phyloP scores from a whole-genome alignment of 2,888 invertebrate species.

The Lithophane socia region DNA sequence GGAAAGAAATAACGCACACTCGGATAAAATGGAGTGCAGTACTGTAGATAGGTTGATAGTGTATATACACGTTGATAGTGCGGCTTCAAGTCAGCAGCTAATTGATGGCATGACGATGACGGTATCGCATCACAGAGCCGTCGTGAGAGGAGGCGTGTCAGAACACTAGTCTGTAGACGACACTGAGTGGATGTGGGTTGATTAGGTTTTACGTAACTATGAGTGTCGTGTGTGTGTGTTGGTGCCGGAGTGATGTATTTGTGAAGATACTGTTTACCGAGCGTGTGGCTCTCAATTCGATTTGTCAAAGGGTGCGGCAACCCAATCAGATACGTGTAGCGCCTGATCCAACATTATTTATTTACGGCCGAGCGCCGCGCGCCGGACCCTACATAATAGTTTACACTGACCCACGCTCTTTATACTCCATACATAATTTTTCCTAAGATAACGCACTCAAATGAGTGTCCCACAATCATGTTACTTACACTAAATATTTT shows the following conservation, averaged over 20 bases:
- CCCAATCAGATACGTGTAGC: constrained; percentile 54
- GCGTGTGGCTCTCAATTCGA: constrained; percentile 28
- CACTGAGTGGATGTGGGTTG: constrained; percentile 35
- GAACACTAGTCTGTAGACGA: constrained; percentile 26
- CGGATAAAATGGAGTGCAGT: background rate
- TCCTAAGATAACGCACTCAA: constrained; percentile 3
- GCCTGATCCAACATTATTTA: constrained; percentile 43
- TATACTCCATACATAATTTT: constrained; percentile 18
- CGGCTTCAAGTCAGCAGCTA: constrained; percentile 9
- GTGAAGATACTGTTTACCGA: constrained; percentile 35
- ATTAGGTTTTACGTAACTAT: constrained; percentile 24
- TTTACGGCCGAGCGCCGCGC: constrained; percentile 22
- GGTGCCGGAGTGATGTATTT: background rate
- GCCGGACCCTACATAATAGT: constrained; percentile 17
- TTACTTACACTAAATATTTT: background rate
- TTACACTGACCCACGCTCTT: constrained; percentile 20
- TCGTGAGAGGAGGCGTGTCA: constrained; percentile 5
- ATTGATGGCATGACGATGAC: constrained; percentile 27
- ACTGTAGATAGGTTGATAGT: background rate
- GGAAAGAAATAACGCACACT: background rate
- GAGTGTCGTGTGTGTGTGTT: background rate
- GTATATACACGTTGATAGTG: background rate
- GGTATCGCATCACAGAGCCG: background rate
- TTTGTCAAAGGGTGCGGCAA: constrained; percentile 52
- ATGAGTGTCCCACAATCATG: constrained; percentile 2